These are phyloP conservation scores for Diadegma fenestrale DNA, from an alignment of 2,888 invertebrate genomes.

Conservation along the genomic window DNA sequence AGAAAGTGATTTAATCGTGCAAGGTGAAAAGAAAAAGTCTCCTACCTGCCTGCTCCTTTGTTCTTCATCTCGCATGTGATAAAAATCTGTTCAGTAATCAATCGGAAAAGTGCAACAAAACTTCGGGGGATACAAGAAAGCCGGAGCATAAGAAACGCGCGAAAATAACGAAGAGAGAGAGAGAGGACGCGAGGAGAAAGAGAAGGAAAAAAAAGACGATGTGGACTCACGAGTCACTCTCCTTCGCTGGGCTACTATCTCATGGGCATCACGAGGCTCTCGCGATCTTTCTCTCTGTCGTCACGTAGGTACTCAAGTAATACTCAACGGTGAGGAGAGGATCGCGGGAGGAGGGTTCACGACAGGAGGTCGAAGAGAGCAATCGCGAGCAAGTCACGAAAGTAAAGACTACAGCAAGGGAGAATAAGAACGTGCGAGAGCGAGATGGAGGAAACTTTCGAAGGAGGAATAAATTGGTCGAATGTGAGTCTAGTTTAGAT, in stretches of 20 bases:
- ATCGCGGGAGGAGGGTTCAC: conserved; percentile 56
- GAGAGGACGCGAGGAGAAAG: conserved; percentile 21
- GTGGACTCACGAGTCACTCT: conserved; percentile 54
- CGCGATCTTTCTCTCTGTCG: conserved; percentile 34
- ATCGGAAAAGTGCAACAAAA: conserved; percentile 38
- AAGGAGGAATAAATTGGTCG: conserved; percentile 9
- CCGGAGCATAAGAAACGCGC: conserved; percentile 33
- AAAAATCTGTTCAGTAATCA: conserved; percentile 51
- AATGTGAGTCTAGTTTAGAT: conserved; percentile 40
- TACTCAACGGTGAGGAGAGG: conserved; percentile 51
- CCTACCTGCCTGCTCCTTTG: neutral
- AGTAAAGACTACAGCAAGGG: conserved; percentile 54
- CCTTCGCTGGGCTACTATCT: conserved; percentile 39
- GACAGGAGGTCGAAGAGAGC: conserved; percentile 66
- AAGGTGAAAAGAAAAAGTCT: conserved; percentile 45
- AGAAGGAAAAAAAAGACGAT: conserved; percentile 21
- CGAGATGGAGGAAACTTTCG: neutral
- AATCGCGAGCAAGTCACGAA: conserved; percentile 42
- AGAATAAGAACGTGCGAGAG: conserved; percentile 11
- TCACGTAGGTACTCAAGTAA: conserved; percentile 60
- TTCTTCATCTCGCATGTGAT: conserved; percentile 43
- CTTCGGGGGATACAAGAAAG: conserved; percentile 5
- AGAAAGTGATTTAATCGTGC: conserved; percentile 50
- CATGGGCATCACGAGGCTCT: conserved; percentile 34
- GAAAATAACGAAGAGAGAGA: conserved; percentile 29